phyloP scores from a whole-genome alignment of 2,888 invertebrate genomes.

The Xiphydria camelus region DNA sequence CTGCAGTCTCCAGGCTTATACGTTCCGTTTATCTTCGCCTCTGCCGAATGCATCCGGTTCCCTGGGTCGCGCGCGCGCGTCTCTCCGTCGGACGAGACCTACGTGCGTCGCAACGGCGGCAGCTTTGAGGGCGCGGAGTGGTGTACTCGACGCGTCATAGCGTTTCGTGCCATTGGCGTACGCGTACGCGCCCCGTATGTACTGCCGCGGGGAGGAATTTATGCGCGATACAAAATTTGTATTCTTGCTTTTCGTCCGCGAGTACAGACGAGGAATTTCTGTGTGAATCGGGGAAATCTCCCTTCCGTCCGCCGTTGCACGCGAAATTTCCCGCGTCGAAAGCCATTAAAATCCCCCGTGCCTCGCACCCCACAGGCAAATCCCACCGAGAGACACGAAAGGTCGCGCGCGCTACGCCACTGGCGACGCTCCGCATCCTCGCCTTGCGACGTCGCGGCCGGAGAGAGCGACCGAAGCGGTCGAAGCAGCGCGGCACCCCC shows the following conservation, averaged over 20 bases:
- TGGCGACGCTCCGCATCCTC: too few relatives aligned
- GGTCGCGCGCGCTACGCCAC: conserved; percentile 8
- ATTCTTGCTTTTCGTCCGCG: conserved; percentile 20
- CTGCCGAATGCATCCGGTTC: conserved; percentile 40
- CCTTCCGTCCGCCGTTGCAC: conserved; percentile 12
- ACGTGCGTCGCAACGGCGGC: conserved; percentile 24
- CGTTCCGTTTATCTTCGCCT: conserved; percentile 22
- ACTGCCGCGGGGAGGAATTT: too few relatives aligned
- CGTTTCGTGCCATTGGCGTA: conserved; percentile 35
- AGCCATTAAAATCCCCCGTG: conserved; percentile 2
- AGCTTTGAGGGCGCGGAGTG: conserved; percentile 47
- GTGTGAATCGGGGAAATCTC: conserved; percentile 3
- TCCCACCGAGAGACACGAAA: conserved; percentile 5
- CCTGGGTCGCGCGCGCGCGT: conserved; percentile 16
- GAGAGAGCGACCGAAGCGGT: too few relatives aligned
- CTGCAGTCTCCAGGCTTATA: neutral
- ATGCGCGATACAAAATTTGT: too few relatives aligned
- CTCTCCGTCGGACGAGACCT: conserved; percentile 13
- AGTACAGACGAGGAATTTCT: conserved; percentile 9
- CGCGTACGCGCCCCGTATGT: too few relatives aligned
- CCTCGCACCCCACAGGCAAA: neutral
- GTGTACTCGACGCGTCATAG: conserved; percentile 44
- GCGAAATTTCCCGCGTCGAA: conserved; percentile 18
- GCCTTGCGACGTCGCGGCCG: too few relatives aligned
- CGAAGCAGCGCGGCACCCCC: conserved; percentile 10